Percentiles rank a stretch among this genome's conserved stretches.
Conservation (phyloP, 2,888 invertebrate genomes). For the Escarpia spicata region DNA sequence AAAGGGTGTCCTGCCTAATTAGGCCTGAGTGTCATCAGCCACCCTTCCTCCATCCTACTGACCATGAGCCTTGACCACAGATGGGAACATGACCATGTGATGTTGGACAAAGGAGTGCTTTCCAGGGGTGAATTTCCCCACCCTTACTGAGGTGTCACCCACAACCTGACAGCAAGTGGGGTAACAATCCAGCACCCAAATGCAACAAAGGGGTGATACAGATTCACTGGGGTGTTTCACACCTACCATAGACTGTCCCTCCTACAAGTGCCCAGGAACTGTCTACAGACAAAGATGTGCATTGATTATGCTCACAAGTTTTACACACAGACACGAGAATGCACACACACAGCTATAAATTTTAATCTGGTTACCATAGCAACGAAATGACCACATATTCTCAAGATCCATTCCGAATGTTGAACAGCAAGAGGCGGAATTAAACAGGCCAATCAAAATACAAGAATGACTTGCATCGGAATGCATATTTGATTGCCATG, state of each 20-base stretch:
- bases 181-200: neutral
- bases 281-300: no score
- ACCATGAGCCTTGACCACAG: neutral
- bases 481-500: neutral
- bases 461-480: neutral
- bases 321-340: no score
- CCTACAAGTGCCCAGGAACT: no score
- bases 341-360: neutral
- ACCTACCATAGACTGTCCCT: neutral
- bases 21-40: neutral
- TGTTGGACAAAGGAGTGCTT: neutral
- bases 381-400: neutral
- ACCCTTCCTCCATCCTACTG: neutral
- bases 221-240: neutral
- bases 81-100: neutral
- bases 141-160: neutral
- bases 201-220: neutral
- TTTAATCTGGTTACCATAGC: neutral
- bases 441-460: neutral
- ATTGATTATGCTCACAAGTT: no score
- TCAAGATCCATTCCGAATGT: neutral
- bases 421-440: neutral
- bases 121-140: neutral
- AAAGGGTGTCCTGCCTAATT: constrained; percentile 16
- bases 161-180: no score